Evolutionary conservation across 2,113 vertebrate species (phyloP), one percentile per base, ranked within the genome.

Genomic region (Sinocyclocheilus grahami): DNA sequence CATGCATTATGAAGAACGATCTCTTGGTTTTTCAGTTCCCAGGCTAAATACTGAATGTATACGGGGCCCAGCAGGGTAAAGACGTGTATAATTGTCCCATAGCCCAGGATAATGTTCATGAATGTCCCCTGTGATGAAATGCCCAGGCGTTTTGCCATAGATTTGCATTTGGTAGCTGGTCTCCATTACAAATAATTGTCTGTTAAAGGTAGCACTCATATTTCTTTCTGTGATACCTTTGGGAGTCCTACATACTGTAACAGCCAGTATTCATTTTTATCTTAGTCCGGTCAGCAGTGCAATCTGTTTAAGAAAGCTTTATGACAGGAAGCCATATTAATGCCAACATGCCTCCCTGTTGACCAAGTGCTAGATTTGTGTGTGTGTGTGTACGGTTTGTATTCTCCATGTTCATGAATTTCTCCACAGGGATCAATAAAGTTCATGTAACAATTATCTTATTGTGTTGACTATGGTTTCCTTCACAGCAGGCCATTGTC

Each of bases 181-280:
- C 55, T 79, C 10, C 12, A 30, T 58, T 30, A 33, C 3, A 18
- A 30, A 12, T 74, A 74, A 3, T 13, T 74, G 10, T 42, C 5
- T 42, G 42, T 74, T 22, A 74, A 9, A 42, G 20, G 4, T 22
- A 12, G 18, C 37, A 42, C 33, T 22, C 30, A 33, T n/a, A 10
- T 46, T 84, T 53, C 18, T 8, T 10, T 60, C 69, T 84, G 82
- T 42, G n/a, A 16, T 14, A 24, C 55, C 78, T 80, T 62, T 80
- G 33, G 78, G 37, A 37, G 58, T 80, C 58, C 7, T 42, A 16
- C 33, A 42, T 60, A 79, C 53, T n/a, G 37, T 62, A 80, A 46
- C 22, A 63, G 37, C 33, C 1, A n/a, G 9, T 22, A 8, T 62
- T 80, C 4, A 48, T 82, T 62, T 20, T 51, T 67, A 51, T 30